These are phyloP conservation scores for Dipodomys spectabilis DNA, from an alignment of 2,113 vertebrate genomes.

Conservation along the genomic window DNA sequence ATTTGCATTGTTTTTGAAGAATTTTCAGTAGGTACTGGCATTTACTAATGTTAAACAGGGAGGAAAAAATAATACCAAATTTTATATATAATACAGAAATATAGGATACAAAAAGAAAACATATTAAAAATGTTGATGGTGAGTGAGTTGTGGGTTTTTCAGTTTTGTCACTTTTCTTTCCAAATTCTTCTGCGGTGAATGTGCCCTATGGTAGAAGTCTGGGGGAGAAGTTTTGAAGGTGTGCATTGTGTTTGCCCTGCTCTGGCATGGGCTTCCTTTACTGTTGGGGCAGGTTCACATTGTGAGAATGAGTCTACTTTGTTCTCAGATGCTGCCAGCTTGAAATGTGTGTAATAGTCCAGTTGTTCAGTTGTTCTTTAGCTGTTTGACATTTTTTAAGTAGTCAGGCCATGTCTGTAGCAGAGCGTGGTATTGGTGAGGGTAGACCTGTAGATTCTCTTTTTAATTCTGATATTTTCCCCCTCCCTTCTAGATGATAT, in stretches of 20 bases:
- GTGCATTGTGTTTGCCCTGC: slow-evolving; percentile 73
- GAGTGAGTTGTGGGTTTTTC: background rate
- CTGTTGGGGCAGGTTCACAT: slow-evolving; percentile 51
- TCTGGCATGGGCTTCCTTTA: slow-evolving; percentile 73
- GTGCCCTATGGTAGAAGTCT: background rate
- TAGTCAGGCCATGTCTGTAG: no score
- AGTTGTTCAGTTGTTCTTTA: slow-evolving; percentile 78
- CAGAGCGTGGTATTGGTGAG: background rate
- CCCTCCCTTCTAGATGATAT: slow-evolving; percentile 88
- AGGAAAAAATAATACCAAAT: background rate
- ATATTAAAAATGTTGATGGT: background rate
- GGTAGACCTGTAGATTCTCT: background rate
- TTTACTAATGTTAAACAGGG: background rate
- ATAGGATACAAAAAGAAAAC: background rate
- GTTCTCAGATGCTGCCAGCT: slow-evolving; percentile 82
- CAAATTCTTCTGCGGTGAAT: background rate
- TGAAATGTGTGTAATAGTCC: slow-evolving; percentile 83
- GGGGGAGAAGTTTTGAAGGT: slow-evolving; percentile 8
- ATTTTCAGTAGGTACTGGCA: slow-evolving; percentile 11
- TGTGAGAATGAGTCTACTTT: slow-evolving; percentile 60
- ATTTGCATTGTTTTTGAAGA: background rate
- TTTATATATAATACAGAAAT: background rate
- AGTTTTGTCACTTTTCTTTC: background rate
- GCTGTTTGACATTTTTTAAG: slow-evolving; percentile 61
- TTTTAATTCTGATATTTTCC: slow-evolving; percentile 37